phyloP scores from a whole-genome alignment of 30 jellyfish, hydroid and myxozoan genomes.

The Aurelia sp. region DNA sequence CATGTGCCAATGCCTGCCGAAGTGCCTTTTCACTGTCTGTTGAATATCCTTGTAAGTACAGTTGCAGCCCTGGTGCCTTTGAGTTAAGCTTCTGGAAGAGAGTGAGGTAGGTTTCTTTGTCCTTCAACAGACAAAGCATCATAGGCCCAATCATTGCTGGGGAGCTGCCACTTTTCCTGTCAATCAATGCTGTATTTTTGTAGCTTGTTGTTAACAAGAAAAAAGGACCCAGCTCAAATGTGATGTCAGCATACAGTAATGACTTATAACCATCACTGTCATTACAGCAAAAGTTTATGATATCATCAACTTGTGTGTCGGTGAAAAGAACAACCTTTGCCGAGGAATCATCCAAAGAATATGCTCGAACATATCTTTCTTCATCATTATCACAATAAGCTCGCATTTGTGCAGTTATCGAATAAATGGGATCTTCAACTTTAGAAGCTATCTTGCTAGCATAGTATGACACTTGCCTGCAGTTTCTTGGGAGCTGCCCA shows the following conservation, averaged over 20 bases:
- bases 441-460: background rate
- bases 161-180: background rate
- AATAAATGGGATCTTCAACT: slow-evolving; percentile 3
- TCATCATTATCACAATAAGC: slow-evolving; percentile 4
- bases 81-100: slow-evolving; percentile 12
- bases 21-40: slow-evolving; percentile 9
- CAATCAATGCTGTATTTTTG: slow-evolving; percentile 15
- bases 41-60: slow-evolving; percentile 7
- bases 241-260: background rate
- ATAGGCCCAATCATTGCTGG: slow-evolving; percentile 47
- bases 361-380: slow-evolving; percentile 10
- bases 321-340: too few species aligned
- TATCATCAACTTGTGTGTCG: too few species aligned
- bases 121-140: slow-evolving; percentile 35
- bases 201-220: slow-evolving; percentile 4
- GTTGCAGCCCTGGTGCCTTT: slow-evolving; percentile 11
- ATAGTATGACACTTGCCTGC: slow-evolving; percentile 14
- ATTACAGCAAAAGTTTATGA: too few species aligned
- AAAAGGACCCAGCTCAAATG: slow-evolving; percentile 28
- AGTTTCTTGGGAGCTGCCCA: slow-evolving; percentile 23
- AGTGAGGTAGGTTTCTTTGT: slow-evolving; percentile 23
- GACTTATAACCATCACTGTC: too few species aligned
- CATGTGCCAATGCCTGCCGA: too few species aligned
- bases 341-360: slow-evolving; percentile 6
- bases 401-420: slow-evolving; percentile 6